Evolutionary conservation across 2,888 invertebrate genomes (phyloP), one percentile per base, ranked within the genome.

Genomic region (Thereva unica): DNA sequence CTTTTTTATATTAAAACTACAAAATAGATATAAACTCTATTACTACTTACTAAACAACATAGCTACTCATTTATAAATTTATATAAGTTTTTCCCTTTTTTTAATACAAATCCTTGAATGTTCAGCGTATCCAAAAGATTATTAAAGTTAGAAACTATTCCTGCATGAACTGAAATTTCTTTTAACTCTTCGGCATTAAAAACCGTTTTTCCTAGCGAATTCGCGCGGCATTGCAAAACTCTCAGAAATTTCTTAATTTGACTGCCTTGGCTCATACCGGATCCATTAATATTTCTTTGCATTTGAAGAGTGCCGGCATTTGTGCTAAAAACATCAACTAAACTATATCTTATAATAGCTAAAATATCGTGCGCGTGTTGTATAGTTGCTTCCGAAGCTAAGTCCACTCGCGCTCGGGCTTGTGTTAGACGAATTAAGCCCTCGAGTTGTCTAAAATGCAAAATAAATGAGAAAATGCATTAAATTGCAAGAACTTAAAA

Each of bases 401-500:
- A 82, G 78, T 97, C 96, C 1, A 91, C 80, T 75, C 94, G 89
- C 1, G 97, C 96, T 76, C 96, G 84, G 10, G 97, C 95, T 89
- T 93, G 75, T 12, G 95, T 90, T 10, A 97, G 82, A 73, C 95
- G 83, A 68, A 95, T 90, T 69, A 97, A 85, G 0, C 94, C 95
- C 80, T 95, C 93, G 7, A 97, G 83, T 77, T 97, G 96, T 53
- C 97, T 84, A 53, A 69, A 72, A 71, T 23, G 23, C 23, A 9
- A 7, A 44, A 56, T 34, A 49, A 52, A 35, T 40, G 2, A 44
- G n/a, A 41, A 23, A 35, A 7, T 53, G 7, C 34, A 37, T 53
- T 54, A 12, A 23, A 47, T 47, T 34, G 1, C 23, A 37, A 10
- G n/a, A 41, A 40, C n/a, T n/a, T 7, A 10, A 9, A 59, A 57